Evolutionary conservation across 2,888 invertebrate species (phyloP).

Genomic region (Agrotis exclamationis): DNA sequence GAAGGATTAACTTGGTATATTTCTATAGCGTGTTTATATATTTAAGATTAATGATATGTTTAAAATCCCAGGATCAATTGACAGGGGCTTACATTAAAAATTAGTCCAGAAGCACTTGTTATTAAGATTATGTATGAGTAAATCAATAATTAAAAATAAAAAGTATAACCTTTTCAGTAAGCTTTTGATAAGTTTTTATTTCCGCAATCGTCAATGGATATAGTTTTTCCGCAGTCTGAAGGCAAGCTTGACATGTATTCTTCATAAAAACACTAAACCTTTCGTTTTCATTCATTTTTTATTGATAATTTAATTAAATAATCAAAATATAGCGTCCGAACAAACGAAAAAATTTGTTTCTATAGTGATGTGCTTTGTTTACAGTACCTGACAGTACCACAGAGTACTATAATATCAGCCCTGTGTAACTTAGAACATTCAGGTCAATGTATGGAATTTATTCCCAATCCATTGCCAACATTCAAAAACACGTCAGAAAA

Average conservation of each 20-base stretch:
- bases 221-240: conserved; percentile 66
- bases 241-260: conserved; percentile 73
- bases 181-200: conserved; percentile 67
- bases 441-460: no score
- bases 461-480: no score
- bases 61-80: no score
- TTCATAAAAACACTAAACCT: conserved; percentile 41
- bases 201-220: conserved; percentile 70
- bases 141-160: conserved; percentile 22
- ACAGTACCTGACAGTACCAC: no score
- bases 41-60: no score
- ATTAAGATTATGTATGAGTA: not conserved
- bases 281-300: conserved; percentile 64
- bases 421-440: no score
- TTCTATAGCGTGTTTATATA: no score
- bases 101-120: not conserved
- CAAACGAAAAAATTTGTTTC: not conserved
- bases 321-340: conserved; percentile 32
- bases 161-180: conserved; percentile 69
- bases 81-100: no score
- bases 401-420: no score
- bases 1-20: no score
- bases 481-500: no score
- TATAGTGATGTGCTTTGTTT: conserved; percentile 47
- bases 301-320: not conserved